phyloP scores from a whole-genome alignment of 2,113 vertebrate species.

The Leiothrix lutea region DNA sequence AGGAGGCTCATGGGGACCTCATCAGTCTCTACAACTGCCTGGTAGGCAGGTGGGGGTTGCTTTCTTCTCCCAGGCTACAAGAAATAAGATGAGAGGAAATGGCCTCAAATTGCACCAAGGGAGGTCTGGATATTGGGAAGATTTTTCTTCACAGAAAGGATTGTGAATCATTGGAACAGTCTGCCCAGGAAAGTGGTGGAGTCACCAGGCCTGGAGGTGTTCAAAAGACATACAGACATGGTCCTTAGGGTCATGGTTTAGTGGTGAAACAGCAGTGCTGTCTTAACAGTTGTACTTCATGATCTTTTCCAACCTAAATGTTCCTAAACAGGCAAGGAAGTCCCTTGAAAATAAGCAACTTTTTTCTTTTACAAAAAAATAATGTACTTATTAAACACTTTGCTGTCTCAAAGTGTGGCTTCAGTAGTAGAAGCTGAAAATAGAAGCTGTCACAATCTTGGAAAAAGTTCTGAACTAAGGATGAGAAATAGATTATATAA shows the following conservation, averaged over 20 bases:
- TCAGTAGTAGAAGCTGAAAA: neutral
- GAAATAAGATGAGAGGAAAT: neutral
- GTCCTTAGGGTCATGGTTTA: neutral
- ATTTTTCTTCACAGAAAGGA: neutral
- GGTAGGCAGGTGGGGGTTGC: accelerated
- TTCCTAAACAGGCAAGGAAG: neutral
- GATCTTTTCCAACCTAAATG: neutral
- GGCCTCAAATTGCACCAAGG: neutral
- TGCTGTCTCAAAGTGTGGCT: neutral
- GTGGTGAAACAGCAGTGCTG: neutral
- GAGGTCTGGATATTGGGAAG: neutral
- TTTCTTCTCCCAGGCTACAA: neutral
- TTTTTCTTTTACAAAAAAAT: neutral
- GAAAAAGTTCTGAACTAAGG: neutral
- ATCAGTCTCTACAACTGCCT: accelerated
- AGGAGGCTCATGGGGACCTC: neutral
- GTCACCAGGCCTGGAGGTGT: neutral
- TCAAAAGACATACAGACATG: neutral
- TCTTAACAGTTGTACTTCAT: neutral
- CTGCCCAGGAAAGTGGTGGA: neutral
- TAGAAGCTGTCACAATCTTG: neutral
- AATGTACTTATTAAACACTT: neutral
- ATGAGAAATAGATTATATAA: neutral
- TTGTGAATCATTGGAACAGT: neutral
- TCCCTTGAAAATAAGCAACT: neutral